phyloP scores from a whole-genome alignment of 1,140 invertebrate species.

The Apis florea region DNA sequence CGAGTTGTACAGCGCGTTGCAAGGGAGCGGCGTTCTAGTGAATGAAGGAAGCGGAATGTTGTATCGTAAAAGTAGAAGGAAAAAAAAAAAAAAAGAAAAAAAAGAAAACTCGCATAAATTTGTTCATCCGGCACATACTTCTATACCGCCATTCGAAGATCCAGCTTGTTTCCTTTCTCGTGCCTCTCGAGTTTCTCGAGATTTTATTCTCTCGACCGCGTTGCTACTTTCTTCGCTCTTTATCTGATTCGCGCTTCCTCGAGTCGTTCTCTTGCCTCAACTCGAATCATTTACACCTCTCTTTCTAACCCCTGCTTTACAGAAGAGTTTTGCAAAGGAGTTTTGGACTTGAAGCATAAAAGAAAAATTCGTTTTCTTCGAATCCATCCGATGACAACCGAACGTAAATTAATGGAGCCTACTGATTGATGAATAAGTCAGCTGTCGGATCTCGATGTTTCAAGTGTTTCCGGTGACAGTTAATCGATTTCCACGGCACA shows the following conservation, averaged over 20 bases:
- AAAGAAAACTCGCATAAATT: slow-evolving; percentile 42
- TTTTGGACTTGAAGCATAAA: no score
- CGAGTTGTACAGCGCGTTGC: slow-evolving; percentile 22
- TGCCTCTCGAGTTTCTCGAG: neutral
- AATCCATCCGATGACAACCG: slow-evolving; percentile 4
- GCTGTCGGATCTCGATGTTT: slow-evolving; percentile 50
- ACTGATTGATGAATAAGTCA: slow-evolving; percentile 37
- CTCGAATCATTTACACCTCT: neutral
- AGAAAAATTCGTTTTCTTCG: neutral
- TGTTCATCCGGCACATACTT: slow-evolving; percentile 35
- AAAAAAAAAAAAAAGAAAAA: neutral
- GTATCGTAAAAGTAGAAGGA: slow-evolving; percentile 5
- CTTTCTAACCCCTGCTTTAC: neutral
- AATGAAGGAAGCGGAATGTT: neutral
- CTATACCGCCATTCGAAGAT: slow-evolving; percentile 29
- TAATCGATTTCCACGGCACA: slow-evolving; percentile 49
- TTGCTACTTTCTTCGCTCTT: neutral
- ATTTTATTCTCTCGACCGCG: slow-evolving; percentile 14
- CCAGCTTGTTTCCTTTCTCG: neutral
- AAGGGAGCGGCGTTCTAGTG: neutral
- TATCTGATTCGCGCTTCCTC: neutral
- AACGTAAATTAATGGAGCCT: slow-evolving; percentile 14
- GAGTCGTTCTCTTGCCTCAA: neutral
- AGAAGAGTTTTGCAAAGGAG: no score
- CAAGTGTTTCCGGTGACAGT: slow-evolving; percentile 48